Percentiles rank a stretch among this genome's conserved stretches.
phyloP scores from a whole-genome alignment of 2,888 invertebrate genomes.

The Villa cingulata region DNA sequence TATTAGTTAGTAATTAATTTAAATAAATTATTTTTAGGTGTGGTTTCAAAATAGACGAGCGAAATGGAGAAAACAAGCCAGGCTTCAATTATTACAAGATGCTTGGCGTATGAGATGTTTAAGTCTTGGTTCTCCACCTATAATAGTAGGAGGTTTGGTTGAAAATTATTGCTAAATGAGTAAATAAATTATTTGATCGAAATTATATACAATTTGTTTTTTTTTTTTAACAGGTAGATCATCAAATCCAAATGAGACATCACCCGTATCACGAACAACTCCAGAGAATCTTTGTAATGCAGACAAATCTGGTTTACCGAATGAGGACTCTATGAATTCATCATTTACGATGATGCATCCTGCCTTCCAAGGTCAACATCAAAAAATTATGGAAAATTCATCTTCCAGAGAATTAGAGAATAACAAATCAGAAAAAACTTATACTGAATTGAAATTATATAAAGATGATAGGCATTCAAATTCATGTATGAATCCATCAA shows the following conservation, averaged over 20 bases:
- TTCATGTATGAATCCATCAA: conserved; percentile 1
- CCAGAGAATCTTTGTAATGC: conserved; percentile 29
- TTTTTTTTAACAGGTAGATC: conserved; percentile 4
- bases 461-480: conserved; percentile 20
- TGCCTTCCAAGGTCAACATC: conserved; percentile 25
- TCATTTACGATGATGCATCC: conserved; percentile 35
- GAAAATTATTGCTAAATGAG: background rate
- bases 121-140: conserved; percentile 50
- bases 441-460: conserved; percentile 33
- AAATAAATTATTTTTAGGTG: conserved; percentile 41
- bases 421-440: conserved; percentile 27
- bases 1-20: conserved; percentile 3
- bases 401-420: background rate
- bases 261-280: conserved; percentile 7
- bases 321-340: conserved; percentile 15
- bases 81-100: conserved; percentile 72
- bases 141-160: conserved; percentile 39
- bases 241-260: conserved; percentile 5
- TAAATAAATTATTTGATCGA: background rate
- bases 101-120: conserved; percentile 85
- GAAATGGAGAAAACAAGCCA: conserved; percentile 82
- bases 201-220: background rate
- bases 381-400: background rate
- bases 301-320: conserved; percentile 17
- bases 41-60: conserved; percentile 88